phyloP scores from a whole-genome alignment of 2,113 vertebrate genomes.

The Eretmochelys imbricata region DNA sequence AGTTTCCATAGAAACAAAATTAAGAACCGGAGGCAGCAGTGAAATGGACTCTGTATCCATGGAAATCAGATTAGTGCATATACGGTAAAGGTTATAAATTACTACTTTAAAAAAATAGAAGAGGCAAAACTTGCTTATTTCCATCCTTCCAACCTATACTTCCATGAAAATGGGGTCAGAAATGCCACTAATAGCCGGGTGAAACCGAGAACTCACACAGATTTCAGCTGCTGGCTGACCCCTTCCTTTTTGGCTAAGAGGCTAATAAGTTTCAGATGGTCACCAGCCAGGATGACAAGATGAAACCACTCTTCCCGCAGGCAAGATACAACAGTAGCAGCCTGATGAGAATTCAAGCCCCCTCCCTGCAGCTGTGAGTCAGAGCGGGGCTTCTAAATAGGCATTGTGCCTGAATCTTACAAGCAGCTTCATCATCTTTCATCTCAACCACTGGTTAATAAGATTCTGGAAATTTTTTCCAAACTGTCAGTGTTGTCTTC shows the following conservation, averaged over 20 bases:
- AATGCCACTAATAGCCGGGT: neutral
- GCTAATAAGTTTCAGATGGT: neutral
- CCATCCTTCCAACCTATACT: neutral
- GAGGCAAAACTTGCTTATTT: neutral
- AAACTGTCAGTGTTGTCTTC: neutral
- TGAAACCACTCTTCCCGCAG: neutral
- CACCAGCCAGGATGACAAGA: neutral
- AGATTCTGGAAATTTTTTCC: neutral
- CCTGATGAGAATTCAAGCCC: neutral
- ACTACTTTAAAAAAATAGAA: neutral
- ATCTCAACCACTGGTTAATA: neutral
- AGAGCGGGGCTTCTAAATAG: neutral
- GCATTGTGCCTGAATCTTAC: neutral
- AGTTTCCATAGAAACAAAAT: slow-evolving; percentile 54
- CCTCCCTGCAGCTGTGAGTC: neutral
- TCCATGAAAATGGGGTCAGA: neutral
- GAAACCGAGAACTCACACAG: neutral
- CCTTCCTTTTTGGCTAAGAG: neutral
- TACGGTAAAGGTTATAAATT: neutral
- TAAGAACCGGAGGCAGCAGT: slow-evolving; percentile 40
- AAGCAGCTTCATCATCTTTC: neutral
- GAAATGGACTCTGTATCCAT: neutral
- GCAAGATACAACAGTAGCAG: no score
- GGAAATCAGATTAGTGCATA: neutral
- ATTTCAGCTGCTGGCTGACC: neutral